Evolutionary conservation across 2,888 invertebrate species (phyloP).

Genomic region (Nesidiocoris tenuis): DNA sequence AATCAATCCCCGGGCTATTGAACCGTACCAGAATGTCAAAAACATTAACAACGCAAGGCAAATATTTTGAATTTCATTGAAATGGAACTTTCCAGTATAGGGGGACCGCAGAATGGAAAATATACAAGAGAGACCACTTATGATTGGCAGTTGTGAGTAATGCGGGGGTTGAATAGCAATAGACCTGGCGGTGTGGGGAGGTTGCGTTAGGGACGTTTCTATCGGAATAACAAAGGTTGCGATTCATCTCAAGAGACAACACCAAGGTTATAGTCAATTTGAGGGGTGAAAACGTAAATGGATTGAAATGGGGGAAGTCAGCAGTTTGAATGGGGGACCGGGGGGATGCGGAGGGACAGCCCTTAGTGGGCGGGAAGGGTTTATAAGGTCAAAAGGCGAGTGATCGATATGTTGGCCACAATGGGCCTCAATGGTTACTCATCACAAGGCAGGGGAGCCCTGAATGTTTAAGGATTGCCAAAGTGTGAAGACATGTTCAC

Average conservation of each 20-base stretch:
- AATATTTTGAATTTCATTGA: no score
- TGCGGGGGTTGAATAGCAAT: no score
- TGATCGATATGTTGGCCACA: slow-evolving; percentile 42
- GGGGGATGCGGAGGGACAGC: neutral
- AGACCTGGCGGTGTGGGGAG: no score
- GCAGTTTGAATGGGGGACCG: neutral
- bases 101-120: no score
- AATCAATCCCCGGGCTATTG: no score
- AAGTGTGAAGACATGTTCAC: neutral
- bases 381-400: slow-evolving; percentile 38
- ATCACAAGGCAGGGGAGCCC: slow-evolving; percentile 18
- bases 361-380: neutral
- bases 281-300: neutral
- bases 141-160: no score
- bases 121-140: no score
- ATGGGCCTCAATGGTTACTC: slow-evolving; percentile 37
- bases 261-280: neutral
- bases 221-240: neutral
- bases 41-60: no score
- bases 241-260: neutral
- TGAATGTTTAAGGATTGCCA: no score
- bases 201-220: neutral
- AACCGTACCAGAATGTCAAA: no score
- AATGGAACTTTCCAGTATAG: no score
- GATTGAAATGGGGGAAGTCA: neutral